Evolutionary conservation across 2,113 vertebrate genomes (phyloP).

Genomic region (Chitala chitala): DNA sequence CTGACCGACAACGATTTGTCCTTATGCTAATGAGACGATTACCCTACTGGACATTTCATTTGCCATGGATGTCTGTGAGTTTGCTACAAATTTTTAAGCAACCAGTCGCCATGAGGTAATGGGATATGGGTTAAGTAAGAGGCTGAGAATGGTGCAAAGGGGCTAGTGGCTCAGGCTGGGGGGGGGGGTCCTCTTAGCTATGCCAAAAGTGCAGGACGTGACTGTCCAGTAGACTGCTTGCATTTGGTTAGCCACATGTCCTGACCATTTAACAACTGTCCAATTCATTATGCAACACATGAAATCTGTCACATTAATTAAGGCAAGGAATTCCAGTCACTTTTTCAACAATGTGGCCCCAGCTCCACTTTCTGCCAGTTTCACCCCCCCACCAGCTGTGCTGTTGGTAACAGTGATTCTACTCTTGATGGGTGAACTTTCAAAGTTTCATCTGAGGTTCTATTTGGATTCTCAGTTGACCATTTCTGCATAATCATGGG

Average conservation of each 20-base stretch:
- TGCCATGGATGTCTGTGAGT: not conserved
- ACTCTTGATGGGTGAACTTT: not conserved
- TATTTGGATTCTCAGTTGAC: not conserved
- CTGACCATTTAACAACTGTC: not conserved
- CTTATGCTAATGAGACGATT: not conserved
- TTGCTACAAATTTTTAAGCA: not conserved
- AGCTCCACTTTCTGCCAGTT: not conserved
- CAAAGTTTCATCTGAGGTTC: not conserved
- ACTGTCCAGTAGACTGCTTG: not conserved
- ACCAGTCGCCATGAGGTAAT: not conserved
- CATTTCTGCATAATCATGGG: not conserved
- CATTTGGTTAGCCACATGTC: not conserved
- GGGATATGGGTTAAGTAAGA: not conserved
- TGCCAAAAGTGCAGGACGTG: too few relatives aligned
- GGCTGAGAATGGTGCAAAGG: not conserved
- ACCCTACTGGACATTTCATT: not conserved
- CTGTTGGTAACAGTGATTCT: not conserved
- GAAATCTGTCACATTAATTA: conserved; percentile 8
- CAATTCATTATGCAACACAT: not conserved
- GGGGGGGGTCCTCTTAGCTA: not conserved
- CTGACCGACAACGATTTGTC: conserved; percentile 12
- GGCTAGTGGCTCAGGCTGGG: not conserved
- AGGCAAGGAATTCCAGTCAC: not conserved
- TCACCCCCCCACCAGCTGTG: too few relatives aligned
- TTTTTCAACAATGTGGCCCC: not conserved